A percentile compares a stretch with the other conserved stretches of the same genome.
Conservation (phyloP, 2,888 invertebrate genomes). For the Stegana nigrithorax region DNA sequence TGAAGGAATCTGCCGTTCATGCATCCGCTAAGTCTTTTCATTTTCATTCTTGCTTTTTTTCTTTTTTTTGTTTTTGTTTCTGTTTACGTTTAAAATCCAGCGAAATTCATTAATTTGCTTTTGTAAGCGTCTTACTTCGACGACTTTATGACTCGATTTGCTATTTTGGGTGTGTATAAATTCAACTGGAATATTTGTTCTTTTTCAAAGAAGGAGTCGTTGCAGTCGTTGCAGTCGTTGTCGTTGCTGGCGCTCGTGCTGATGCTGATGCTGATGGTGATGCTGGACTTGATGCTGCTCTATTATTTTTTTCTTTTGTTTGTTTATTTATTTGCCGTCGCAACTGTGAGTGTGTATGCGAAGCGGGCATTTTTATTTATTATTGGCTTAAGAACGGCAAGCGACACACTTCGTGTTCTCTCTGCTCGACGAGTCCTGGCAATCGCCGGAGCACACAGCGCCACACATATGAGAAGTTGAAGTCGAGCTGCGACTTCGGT, state of each 20-base stretch:
- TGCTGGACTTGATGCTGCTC: not conserved
- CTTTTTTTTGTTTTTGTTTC: not conserved
- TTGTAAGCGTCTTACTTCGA: slow-evolving; percentile 43
- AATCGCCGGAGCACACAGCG: slow-evolving; percentile 30
- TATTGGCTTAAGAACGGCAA: slow-evolving; percentile 50
- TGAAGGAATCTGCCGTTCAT: not conserved
- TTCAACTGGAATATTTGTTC: not conserved
- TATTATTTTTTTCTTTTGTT: slow-evolving; percentile 3
- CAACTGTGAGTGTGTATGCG: too few species aligned
- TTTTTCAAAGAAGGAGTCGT: not conserved
- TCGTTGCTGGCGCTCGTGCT: not conserved
- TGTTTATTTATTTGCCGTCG: slow-evolving; percentile 35
- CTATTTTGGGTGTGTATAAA: slow-evolving; percentile 31
- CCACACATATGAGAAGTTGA: slow-evolving; percentile 26
- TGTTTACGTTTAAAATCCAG: too few species aligned
- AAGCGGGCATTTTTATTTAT: slow-evolving; percentile 61
- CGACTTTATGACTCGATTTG: slow-evolving; percentile 47
- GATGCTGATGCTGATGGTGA: slow-evolving; percentile 26
- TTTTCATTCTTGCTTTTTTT: not conserved
- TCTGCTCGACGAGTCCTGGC: not conserved
- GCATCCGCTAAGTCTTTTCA: not conserved
- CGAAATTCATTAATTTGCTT: slow-evolving; percentile 54
- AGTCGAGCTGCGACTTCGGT: too few species aligned
- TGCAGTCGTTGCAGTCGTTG: not conserved
- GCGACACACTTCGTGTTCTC: slow-evolving; percentile 3